phyloP scores from a whole-genome alignment of 2,888 invertebrate species.

The Formica aserva region DNA sequence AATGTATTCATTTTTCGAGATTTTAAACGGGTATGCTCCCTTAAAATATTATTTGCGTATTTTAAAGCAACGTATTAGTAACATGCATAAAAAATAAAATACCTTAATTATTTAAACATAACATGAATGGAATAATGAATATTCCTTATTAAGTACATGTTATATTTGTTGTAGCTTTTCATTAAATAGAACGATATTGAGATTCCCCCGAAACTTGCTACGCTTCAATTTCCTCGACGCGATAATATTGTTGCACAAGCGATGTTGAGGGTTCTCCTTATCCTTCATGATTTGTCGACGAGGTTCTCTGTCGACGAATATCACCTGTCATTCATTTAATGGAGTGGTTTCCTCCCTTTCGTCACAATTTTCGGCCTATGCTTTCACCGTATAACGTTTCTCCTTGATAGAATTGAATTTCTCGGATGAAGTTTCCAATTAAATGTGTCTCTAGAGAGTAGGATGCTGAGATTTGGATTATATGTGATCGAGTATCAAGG shows the following conservation, averaged over 20 bases:
- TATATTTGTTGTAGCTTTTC: not conserved
- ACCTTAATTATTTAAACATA: not conserved
- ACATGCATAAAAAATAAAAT: not conserved
- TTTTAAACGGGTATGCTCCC: no score
- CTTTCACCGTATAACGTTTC: not conserved
- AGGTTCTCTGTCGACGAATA: conserved; percentile 9
- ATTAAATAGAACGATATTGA: not conserved
- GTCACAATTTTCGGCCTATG: not conserved
- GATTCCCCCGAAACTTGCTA: not conserved
- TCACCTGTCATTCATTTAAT: conserved; percentile 44
- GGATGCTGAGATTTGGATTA: conserved; percentile 33
- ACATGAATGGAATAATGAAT: conserved; percentile 15
- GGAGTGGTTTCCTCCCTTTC: not conserved
- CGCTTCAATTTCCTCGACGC: not conserved
- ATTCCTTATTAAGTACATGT: not conserved
- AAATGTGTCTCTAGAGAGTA: conserved; percentile 22
- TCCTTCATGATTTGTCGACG: not conserved
- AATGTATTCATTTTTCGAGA: no score
- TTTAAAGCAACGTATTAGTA: not conserved
- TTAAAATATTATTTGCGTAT: not conserved
- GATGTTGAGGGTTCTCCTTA: not conserved
- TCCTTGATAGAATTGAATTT: conserved; percentile 6
- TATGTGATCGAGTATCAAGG: conserved; percentile 19
- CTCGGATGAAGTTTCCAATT: conserved; percentile 36
- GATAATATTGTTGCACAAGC: not conserved